phyloP scores from a whole-genome alignment of 2,113 vertebrate genomes.

The Ramphastos sulfuratus region DNA sequence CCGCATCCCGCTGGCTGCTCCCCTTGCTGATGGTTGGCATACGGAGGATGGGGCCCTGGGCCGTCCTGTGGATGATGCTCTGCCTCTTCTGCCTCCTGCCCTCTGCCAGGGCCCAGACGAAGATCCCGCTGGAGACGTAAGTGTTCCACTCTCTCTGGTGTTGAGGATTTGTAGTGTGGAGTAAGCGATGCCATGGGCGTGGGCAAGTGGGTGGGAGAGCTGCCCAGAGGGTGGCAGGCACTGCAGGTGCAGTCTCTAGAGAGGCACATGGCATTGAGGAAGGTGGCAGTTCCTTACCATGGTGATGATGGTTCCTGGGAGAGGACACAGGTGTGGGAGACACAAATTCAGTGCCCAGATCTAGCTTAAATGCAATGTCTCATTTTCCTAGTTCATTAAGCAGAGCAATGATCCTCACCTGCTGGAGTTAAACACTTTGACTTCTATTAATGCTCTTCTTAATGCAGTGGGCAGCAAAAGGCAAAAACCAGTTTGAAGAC shows the following conservation, averaged over 20 bases:
- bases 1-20: not conserved
- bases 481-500: not conserved
- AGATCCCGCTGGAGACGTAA: conserved; percentile 90
- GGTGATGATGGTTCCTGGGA: not conserved
- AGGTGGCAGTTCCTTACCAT: fast-evolving
- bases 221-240: fast-evolving
- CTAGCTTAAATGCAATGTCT: fast-evolving
- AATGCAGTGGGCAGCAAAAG: not conserved
- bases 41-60: conserved; percentile 48
- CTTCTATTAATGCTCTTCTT: not conserved
- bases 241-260: fast-evolving
- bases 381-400: fast-evolving
- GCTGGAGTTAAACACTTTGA: not conserved
- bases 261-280: fast-evolving
- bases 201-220: not conserved
- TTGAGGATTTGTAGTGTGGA: not conserved
- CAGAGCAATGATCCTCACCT: not conserved
- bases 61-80: conserved; percentile 77
- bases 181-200: not conserved
- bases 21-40: conserved; percentile 16
- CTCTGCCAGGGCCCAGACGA: conserved; percentile 75
- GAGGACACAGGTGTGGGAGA: fast-evolving
- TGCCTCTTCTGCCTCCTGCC: conserved; percentile 62
- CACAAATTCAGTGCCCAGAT: not conserved
- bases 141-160: conserved; percentile 23